Conservation (phyloP, 2,797 vertebrate species). For the Rhynchonycteris naso region DNA sequence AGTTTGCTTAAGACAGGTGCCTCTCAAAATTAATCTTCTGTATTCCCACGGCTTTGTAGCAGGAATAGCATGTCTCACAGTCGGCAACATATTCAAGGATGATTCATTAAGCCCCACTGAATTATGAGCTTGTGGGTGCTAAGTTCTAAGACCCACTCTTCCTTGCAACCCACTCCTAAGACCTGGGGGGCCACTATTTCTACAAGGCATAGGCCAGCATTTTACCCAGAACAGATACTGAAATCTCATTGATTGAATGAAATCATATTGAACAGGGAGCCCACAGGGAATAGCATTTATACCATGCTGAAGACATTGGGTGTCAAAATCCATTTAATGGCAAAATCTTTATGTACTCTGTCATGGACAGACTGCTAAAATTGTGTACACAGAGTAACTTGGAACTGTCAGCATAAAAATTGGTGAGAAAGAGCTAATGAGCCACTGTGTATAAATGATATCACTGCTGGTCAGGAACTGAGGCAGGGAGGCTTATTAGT, state of each 20-base stretch:
- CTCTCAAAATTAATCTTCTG: not conserved
- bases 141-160: not conserved
- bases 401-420: not conserved
- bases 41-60: not conserved
- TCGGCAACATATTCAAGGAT: not conserved
- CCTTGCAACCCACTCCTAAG: not conserved
- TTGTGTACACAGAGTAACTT: not conserved
- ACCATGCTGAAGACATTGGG: not conserved
- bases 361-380: not conserved
- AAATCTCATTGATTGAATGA: not conserved
- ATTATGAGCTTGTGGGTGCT: not conserved
- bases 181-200: not conserved
- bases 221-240: not conserved
- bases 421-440: not conserved
- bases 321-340: not conserved
- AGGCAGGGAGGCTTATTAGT: slow-evolving; percentile 39
- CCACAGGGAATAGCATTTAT: not conserved
- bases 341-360: not conserved
- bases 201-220: not conserved
- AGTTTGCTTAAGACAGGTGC: slow-evolving; percentile 18
- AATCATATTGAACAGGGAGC: not conserved
- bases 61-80: not conserved
- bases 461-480: slow-evolving; percentile 42
- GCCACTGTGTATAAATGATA: not conserved
- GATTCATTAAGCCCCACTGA: not conserved